Conservation (phyloP, 2,888 invertebrate species). For the Drosophila aldrichi region DNA sequence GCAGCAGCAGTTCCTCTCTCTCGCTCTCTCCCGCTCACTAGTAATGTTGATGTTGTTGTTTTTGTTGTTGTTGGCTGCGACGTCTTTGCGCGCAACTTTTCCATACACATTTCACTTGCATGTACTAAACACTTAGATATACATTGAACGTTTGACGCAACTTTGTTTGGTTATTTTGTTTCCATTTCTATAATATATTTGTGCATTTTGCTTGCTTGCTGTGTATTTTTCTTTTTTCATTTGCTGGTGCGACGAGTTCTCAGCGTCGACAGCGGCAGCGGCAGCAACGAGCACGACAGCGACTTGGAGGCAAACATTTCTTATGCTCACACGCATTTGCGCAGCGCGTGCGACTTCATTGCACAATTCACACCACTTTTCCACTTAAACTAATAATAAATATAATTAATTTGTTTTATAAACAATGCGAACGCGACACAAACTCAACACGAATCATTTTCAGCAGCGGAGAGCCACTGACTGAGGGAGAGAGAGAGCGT, state of each 20-base stretch:
- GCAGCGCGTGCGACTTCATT: conserved; percentile 31
- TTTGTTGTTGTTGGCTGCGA: conserved; percentile 36
- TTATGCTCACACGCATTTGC: conserved; percentile 27
- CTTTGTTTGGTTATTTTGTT: conserved; percentile 26
- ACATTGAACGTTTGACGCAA: conserved; percentile 3
- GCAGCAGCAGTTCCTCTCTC: conserved; percentile 35
- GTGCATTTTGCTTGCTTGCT: conserved; percentile 33
- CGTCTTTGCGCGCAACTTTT: conserved; percentile 59
- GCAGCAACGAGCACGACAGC: conserved; percentile 23
- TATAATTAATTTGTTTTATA: conserved; percentile 67
- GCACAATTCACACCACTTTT: conserved; percentile 56
- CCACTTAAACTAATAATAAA: conserved; percentile 52
- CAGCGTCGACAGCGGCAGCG: conserved; percentile 34
- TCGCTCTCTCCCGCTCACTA: conserved; percentile 30
- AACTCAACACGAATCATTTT: conserved; percentile 76
- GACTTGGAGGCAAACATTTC: conserved; percentile 41
- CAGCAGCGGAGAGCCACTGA: conserved; percentile 63
- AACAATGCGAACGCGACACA: conserved; percentile 61
- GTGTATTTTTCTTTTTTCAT: conserved; percentile 52
- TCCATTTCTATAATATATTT: conserved; percentile 35
- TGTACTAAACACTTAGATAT: conserved; percentile 24
- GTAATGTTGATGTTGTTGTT: conserved; percentile 23
- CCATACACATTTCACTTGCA: conserved; percentile 57
- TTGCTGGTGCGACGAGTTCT: conserved; percentile 54
- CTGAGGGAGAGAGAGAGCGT: conserved; percentile 27